Base-by-base conservation (phyloP, 2,797 vertebrate genomes). In the Lacerta bilineata region DNA sequence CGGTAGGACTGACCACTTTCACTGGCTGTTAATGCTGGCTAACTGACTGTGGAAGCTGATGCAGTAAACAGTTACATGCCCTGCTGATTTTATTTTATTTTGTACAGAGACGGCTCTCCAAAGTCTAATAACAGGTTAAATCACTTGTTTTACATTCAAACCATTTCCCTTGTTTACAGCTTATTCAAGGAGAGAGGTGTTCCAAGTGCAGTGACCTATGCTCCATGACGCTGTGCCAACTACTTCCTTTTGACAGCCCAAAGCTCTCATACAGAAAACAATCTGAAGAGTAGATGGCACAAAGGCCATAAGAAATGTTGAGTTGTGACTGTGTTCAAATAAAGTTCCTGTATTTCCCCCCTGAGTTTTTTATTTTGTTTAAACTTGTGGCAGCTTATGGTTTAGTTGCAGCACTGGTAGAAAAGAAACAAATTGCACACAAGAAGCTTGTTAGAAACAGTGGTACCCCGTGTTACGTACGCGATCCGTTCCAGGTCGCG, bases 131-230 rank as follows among this genome's bases (percentile, higher is more conserved):
- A 86, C 64, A 86, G 46, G 83, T 36, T 29, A 74, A 86, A 8
- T 75, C 46, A 17, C 78, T 74, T 85, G 69, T 89, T 84, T 80
- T 85, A 74, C 84, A 89, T 86, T 89, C 78, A 89, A 89, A 81
- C 69, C 83, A 69, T 89, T 78, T 89, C 59, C 88, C 78, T 89
- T 89, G 79, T 82, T 89, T 77, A 41, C 88, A 86, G 84, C 59
- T 81, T 89, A 71, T 86, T 76, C 88, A 88, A 76, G 80, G 77
- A 89, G 69, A 81, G 61, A 33, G 81, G 79, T 68, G 86, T 80
- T 89, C 83, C 83, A 89, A 76, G 83, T 81, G 83, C 88, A 89
- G 78, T 89, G 83, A 68, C 41, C 83, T 41, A 83, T 79, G 66
- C 78, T 85, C 43, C 83, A 81, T 7, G 71, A 85, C 75, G 55